Base-by-base conservation (phyloP, 2,888 invertebrate genomes). In the Homarus gammarus region DNA sequence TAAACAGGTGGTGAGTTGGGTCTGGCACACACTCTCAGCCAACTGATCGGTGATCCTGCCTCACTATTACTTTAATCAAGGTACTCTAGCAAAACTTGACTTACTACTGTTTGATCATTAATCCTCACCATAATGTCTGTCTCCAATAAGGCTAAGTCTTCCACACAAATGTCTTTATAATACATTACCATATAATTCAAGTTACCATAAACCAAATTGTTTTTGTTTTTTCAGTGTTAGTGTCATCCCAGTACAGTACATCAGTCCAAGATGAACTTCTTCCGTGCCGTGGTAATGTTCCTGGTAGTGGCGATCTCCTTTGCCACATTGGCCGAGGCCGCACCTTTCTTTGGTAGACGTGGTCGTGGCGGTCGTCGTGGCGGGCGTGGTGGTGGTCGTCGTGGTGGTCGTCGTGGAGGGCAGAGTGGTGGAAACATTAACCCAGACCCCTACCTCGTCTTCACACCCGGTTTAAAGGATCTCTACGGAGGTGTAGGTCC, bases 181-280 rank as follows among this genome's bases (percentile, higher is more conserved):
- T 12, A 44, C n/a, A 44, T 44, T 44, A 12, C 12, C 44, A 44
- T 8, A 44, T 44, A 12, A 8, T 44, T 8, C 44, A 12, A 8
- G 12, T 44, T 5, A 44, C 12, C 44, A 44, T 5, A 12, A 44
- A 44, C n/a, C n/a, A 44, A 44, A 44, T 27, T 64, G 27, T 64
- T 27, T 56, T 8, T 56, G 2, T 8, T 56, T 64, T 64, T 64
- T 0, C 64, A 64, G 64, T 64, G 64, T 27, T 64, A 1, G n/a
- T 8, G 6, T 27, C 5, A 44, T n/a, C n/a, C n/a, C n/a, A n/a
- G 36, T 33, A 22, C 36, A 22, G 8, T 61, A 31, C 44, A 78
- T 22, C 78, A 51, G 49, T 31, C 51, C 82, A 82, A 70, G 68
- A 82, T 82, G 82, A 82, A 82, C 82, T 82, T 82, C 82, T 33